Evolutionary conservation across 2,888 invertebrate species (phyloP), one percentile per base, ranked within the genome.

Genomic region (Heliothis peltigera): DNA sequence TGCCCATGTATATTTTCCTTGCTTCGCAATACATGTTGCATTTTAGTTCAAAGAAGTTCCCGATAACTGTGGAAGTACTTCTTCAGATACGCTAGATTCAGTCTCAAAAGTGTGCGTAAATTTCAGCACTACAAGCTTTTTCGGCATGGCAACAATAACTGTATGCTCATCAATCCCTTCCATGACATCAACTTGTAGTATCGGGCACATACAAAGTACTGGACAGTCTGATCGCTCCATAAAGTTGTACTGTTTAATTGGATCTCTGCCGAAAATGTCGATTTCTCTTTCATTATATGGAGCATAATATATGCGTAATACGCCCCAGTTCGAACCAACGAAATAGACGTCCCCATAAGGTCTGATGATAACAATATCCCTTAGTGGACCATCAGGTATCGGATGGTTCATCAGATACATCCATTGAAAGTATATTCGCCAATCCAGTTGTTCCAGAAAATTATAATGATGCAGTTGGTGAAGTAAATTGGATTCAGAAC

Each of bases 351-450:
- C 39, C 0, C 53, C 64, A 18, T 64, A 44, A 4, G 84, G 76
- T 15, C 84, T 79, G 1, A 92, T 77, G 0, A 84, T 81, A 0
- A 87, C 79, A 3, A 91, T 87, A 55, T 90, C 87, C 8, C 84
- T 75, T 12, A 92, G 53, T 0, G 87, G 86, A 0, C 89, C 89
- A 3, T 85, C 77, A 0, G 91, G 91, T 0, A 90, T 58, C 0
- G 54, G 66, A 4, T 84, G 87, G 15, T 86, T 83, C 0, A 90
- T 53, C 0, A 84, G 68, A 7, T 79, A 86, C 80, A 89, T 83
- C 89, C 93, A 92, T 47, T 90, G 86, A 8, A 87, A 86, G 17
- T 89, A 91, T 0, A 89, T 71, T 0, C 87, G 61, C 92, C 92
- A 92, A 17, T 93, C 90, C 0, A 93, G 53, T 0, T 81, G 78